Evolutionary conservation across 2,113 vertebrate genomes (phyloP).

Genomic region (Aegithalos caudatus): DNA sequence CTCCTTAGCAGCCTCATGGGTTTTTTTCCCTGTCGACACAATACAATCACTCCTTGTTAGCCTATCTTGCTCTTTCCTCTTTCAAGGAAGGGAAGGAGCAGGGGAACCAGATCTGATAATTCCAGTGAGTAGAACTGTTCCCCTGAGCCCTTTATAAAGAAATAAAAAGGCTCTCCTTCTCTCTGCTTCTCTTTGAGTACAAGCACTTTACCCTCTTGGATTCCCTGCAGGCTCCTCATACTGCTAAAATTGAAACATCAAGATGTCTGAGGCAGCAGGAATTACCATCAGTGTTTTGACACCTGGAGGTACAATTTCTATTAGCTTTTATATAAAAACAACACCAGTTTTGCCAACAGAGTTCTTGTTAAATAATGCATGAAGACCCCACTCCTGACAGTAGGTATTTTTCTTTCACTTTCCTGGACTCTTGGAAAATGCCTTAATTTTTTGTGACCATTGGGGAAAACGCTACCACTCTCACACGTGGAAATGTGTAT

Average conservation of each 20-base stretch:
- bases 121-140: slow-evolving; percentile 57
- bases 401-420: slow-evolving; percentile 30
- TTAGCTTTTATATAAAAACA: slow-evolving; percentile 72
- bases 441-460: background rate
- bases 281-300: slow-evolving; percentile 69
- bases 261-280: slow-evolving; percentile 68
- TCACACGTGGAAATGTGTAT: rapidly evolving
- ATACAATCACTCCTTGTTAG: slow-evolving; percentile 28
- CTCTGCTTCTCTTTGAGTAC: slow-evolving; percentile 63
- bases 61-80: slow-evolving; percentile 27
- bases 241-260: slow-evolving; percentile 74
- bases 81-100: slow-evolving; percentile 41
- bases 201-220: slow-evolving; percentile 66
- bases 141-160: slow-evolving; percentile 62
- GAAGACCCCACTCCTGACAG: slow-evolving; percentile 38
- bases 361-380: slow-evolving; percentile 66
- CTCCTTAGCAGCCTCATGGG: background rate
- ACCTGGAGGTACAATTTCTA: slow-evolving; percentile 70
- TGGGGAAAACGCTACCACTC: background rate
- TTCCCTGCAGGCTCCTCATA: slow-evolving; percentile 68
- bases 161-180: slow-evolving; percentile 67
- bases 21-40: background rate
- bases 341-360: slow-evolving; percentile 58
- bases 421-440: slow-evolving; percentile 6
- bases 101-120: slow-evolving; percentile 60